Evolutionary conservation across 2,113 vertebrate species (phyloP).

Genomic region (Eolophus roseicapilla): DNA sequence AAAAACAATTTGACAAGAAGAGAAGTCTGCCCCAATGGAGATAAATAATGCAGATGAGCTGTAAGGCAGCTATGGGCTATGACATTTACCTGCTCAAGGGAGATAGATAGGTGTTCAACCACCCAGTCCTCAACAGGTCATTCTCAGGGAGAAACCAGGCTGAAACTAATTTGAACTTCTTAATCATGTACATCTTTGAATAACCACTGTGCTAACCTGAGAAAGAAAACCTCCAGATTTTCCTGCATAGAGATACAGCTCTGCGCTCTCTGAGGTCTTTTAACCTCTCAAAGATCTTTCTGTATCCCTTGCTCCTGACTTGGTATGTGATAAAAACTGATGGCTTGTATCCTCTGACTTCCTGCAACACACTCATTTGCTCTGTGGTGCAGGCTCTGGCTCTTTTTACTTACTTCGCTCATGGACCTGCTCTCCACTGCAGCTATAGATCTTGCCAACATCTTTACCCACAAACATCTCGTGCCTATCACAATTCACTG

Average conservation of each 20-base stretch:
- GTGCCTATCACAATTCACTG: neutral
- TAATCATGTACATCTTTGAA: neutral
- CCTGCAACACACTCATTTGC: neutral
- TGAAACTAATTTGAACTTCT: neutral
- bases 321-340: neutral
- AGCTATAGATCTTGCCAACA: neutral
- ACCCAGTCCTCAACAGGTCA: neutral
- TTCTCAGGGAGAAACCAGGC: neutral
- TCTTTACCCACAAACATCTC: conserved; percentile 16
- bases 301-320: neutral
- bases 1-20: neutral
- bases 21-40: neutral
- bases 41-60: neutral
- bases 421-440: neutral
- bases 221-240: neutral
- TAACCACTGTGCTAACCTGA: neutral
- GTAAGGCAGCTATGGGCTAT: neutral
- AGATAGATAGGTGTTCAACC: neutral
- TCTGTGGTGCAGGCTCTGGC: neutral
- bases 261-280: neutral
- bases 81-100: neutral
- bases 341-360: neutral
- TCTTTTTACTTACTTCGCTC: neutral
- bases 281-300: neutral
- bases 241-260: neutral